These are phyloP conservation scores for Paedocypris micromegethes DNA, from an alignment of 2,797 vertebrate genomes.

Conservation along the genomic window DNA sequence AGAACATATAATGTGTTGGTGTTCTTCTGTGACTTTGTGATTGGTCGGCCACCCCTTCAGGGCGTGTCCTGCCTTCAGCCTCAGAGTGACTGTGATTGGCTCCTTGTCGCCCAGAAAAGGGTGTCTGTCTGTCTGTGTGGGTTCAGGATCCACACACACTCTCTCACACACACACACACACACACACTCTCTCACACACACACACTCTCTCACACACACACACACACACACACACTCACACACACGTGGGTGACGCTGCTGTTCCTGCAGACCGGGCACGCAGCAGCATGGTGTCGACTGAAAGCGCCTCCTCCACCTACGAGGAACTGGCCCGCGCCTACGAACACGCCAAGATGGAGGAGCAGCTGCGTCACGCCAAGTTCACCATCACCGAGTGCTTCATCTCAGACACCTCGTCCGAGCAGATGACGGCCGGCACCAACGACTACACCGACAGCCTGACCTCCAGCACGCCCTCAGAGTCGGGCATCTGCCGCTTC, in stretches of 20 bases:
- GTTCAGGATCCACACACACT: too few species aligned
- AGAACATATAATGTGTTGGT: too few species aligned
- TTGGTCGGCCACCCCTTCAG: too few species aligned
- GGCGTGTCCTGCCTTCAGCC: too few species aligned
- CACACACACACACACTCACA: too few species aligned
- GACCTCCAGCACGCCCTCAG: conserved; percentile 96
- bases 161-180: too few species aligned
- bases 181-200: too few species aligned
- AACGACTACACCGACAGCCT: conserved; percentile 98
- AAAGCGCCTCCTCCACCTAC: conserved; percentile 97
- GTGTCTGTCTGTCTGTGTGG: too few species aligned
- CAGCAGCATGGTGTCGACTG: conserved; percentile 99
- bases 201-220: background rate
- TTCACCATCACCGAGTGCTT: conserved; percentile 99
- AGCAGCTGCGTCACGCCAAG: conserved; percentile 96
- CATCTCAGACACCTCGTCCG: conserved; percentile 97
- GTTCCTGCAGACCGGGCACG: conserved; percentile 82
- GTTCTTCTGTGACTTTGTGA: too few species aligned
- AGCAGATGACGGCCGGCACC: conserved; percentile 97
- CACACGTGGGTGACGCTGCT: too few species aligned
- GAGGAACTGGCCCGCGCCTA: conserved; percentile 97
- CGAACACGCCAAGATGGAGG: conserved; percentile 98
- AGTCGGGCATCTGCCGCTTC: conserved; percentile 98
- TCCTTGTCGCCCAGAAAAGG: too few species aligned
- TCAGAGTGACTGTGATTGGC: too few species aligned